phyloP scores from a whole-genome alignment of 1,140 invertebrate genomes.

The Himalopsyche phryganea region DNA sequence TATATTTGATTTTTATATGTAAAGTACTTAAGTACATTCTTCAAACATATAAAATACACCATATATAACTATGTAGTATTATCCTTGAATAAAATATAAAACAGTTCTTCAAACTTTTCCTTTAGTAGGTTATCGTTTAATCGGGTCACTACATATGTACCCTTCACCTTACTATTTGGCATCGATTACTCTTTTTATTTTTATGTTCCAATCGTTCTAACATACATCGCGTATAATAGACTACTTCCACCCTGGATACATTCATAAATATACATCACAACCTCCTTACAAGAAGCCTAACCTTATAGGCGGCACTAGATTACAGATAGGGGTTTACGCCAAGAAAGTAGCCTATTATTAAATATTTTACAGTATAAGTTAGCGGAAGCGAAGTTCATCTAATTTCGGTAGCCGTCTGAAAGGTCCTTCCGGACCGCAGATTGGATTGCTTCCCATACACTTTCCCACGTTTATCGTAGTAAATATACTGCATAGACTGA shows the following conservation, averaged over 20 bases:
- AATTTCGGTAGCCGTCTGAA: neutral
- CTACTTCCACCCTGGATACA: neutral
- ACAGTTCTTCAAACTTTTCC: no score
- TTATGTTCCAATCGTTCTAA: neutral
- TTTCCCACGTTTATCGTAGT: constrained; percentile 2
- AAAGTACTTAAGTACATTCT: no score
- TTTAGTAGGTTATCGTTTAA: no score
- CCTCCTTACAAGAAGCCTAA: no score
- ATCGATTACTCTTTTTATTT: neutral
- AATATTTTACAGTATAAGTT: constrained; percentile 15
- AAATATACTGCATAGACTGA: neutral
- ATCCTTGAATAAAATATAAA: no score
- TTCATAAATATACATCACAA: neutral
- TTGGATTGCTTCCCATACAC: constrained; percentile 15
- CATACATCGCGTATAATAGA: neutral
- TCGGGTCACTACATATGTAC: no score
- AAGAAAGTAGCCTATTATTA: neutral
- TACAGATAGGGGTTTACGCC: no score
- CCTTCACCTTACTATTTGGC: no score
- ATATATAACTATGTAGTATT: no score
- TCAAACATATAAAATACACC: no score
- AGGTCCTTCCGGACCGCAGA: constrained; percentile 1
- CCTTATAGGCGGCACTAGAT: no score
- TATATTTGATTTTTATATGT: no score
- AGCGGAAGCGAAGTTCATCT: neutral